phyloP scores from a whole-genome alignment of 2,113 vertebrate species.

The Cariama cristata region DNA sequence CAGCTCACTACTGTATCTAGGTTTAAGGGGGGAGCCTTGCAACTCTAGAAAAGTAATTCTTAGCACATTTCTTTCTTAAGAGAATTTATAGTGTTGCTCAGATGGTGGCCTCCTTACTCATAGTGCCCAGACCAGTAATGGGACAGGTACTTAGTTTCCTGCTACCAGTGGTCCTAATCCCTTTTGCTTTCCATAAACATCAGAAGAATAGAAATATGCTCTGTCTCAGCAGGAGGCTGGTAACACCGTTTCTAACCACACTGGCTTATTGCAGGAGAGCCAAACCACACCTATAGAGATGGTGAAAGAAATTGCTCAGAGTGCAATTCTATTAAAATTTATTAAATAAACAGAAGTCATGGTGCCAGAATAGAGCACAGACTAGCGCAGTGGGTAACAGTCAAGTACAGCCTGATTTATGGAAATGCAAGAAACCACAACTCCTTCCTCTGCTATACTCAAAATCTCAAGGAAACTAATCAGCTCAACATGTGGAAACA shows the following conservation, averaged over 20 bases:
- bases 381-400: not conserved
- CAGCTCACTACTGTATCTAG: not conserved
- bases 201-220: not conserved
- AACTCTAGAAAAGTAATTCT: not conserved
- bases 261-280: not conserved
- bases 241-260: not conserved
- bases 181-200: not conserved
- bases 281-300: not conserved
- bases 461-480: not conserved
- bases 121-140: rapidly evolving
- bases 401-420: not conserved
- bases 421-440: not conserved
- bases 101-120: not conserved
- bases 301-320: not conserved
- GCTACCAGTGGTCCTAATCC: not conserved
- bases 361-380: not conserved
- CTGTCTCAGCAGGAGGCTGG: not conserved
- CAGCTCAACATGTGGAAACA: not conserved
- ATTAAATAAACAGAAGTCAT: not conserved
- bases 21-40: not conserved
- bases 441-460: not conserved
- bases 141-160: not conserved
- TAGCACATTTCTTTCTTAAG: not conserved
- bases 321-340: not conserved
- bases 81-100: not conserved